A percentile compares a stretch with the other conserved stretches of the same genome.
Evolutionary conservation across 2,797 vertebrate genomes (phyloP).

Genomic region (Anguilla obscura): DNA sequence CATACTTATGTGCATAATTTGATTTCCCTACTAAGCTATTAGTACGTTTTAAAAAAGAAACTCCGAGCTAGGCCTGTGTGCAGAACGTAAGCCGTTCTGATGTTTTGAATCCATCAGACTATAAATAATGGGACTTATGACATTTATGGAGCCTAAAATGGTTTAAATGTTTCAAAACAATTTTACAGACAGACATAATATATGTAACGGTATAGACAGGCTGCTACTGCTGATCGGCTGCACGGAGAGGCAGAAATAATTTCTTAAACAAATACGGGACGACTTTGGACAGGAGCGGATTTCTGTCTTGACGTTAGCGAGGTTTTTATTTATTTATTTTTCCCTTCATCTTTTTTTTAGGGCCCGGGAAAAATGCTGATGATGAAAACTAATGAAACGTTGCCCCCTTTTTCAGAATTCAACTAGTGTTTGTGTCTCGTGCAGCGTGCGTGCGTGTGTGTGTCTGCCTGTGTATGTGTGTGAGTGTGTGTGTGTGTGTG

Average conservation of each 20-base stretch:
- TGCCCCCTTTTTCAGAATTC: conserved; percentile 27
- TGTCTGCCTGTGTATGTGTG: conserved; percentile 32
- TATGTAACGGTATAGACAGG: conserved; percentile 42
- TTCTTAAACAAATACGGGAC: conserved; percentile 39
- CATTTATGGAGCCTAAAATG: conserved; percentile 51
- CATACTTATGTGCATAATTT: conserved; percentile 92
- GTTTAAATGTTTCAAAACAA: conserved; percentile 53
- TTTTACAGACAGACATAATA: conserved; percentile 47
- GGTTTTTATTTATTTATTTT: conserved; percentile 35
- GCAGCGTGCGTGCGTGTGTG: conserved; percentile 18
- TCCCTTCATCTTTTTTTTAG: conserved; percentile 28
- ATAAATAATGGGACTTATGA: conserved; percentile 71
- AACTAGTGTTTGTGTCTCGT: conserved; percentile 35
- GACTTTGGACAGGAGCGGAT: conserved; percentile 31
- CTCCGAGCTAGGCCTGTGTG: conserved; percentile 79
- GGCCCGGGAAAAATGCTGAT: conserved; percentile 13
- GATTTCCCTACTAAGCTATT: conserved; percentile 87
- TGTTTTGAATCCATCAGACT: conserved; percentile 83
- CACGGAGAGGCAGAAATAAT: conserved; percentile 42
- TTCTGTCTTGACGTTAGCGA: conserved; percentile 18
- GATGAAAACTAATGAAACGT: conserved; percentile 34
- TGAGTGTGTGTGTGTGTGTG: conserved; percentile 32
- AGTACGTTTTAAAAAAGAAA: conserved; percentile 85
- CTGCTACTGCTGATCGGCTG: conserved; percentile 48
- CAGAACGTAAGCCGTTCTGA: conserved; percentile 79